Evolutionary conservation across 2,113 vertebrate species (phyloP).

Genomic region (Noturus placidus): DNA sequence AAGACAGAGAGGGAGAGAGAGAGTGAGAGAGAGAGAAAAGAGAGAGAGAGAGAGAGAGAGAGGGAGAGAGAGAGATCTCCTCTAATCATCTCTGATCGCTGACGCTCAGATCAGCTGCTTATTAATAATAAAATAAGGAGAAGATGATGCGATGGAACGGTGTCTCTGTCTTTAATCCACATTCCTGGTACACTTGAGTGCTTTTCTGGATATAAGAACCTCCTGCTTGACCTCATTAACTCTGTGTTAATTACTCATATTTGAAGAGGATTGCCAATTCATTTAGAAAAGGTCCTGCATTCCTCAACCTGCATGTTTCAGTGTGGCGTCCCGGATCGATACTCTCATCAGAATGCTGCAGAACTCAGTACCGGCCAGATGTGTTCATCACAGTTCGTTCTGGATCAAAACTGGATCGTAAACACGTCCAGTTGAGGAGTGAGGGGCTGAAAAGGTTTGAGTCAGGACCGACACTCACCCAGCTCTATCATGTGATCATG

Average conservation of each 20-base stretch:
- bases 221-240: background rate
- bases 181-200: background rate
- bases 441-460: background rate
- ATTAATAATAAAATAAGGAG: background rate
- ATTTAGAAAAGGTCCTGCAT: background rate
- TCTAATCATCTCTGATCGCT: background rate
- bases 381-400: too few relatives aligned
- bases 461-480: background rate
- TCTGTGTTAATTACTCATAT: background rate
- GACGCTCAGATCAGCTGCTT: background rate
- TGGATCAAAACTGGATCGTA: too few relatives aligned
- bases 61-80: background rate
- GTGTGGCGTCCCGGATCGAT: background rate
- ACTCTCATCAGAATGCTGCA: background rate
- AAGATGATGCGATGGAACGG: background rate
- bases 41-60: background rate
- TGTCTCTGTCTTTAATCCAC: background rate
- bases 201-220: background rate
- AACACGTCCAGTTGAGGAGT: background rate
- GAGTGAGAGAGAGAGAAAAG: background rate
- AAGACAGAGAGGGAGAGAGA: too few relatives aligned
- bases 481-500: background rate
- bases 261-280: background rate
- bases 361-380: too few relatives aligned
- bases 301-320: background rate